These are phyloP conservation scores for Smutsia temminckii DNA, from an alignment of 2,797 vertebrate genomes.

Conservation along the genomic window DNA sequence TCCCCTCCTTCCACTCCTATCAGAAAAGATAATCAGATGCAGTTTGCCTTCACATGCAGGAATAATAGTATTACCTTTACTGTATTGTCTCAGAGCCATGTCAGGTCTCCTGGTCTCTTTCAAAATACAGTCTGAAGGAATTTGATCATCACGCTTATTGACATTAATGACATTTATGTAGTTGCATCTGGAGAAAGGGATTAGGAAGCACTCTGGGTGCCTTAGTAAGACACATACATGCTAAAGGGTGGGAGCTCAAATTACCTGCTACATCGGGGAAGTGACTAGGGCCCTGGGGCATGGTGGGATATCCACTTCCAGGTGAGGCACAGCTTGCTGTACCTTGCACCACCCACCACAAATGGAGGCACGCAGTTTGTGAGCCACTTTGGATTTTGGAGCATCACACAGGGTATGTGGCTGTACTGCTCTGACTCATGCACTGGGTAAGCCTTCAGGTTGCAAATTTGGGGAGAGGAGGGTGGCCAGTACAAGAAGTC, in stretches of 20 bases:
- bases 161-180: neutral
- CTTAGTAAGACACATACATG: neutral
- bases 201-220: neutral
- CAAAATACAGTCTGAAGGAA: neutral
- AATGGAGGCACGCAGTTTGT: neutral
- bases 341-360: neutral
- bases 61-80: neutral
- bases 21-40: neutral
- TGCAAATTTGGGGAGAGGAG: neutral
- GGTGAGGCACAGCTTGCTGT: neutral
- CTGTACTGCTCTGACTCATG: neutral
- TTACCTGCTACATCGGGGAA: neutral
- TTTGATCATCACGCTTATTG: neutral
- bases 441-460: neutral
- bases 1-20: neutral
- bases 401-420: neutral
- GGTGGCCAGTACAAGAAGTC: neutral
- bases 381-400: neutral
- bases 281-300: neutral
- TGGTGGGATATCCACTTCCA: neutral
- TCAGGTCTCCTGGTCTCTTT: neutral
- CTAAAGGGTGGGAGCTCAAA: neutral
- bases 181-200: neutral
- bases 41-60: neutral
- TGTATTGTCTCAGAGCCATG: neutral